Evolutionary conservation across 2,888 invertebrate genomes (phyloP), one percentile per base, ranked within the genome.

Genomic region (Cactoblastis cactorum): DNA sequence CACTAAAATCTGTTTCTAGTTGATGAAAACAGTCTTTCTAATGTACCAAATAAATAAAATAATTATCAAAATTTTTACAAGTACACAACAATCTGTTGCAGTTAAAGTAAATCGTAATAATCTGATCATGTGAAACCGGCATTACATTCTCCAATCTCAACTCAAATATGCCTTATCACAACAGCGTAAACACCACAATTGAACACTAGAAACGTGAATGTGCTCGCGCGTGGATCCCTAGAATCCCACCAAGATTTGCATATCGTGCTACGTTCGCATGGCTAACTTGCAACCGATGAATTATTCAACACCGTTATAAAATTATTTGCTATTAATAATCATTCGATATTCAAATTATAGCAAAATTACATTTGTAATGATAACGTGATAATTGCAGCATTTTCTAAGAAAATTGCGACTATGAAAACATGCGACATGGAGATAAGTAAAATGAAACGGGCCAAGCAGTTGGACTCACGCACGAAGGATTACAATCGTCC

Each of bases 101-200:
- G n/a, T n/a, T n/a, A n/a, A n/a, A n/a, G n/a, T n/a, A n/a, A n/a
- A n/a, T n/a, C n/a, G n/a, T n/a, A n/a, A n/a, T n/a, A n/a, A n/a
- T n/a, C n/a, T n/a, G n/a, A n/a, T n/a, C n/a, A n/a, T n/a, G n/a
- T n/a, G n/a, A n/a, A n/a, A n/a, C n/a, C n/a, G n/a, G n/a, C n/a
- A n/a, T 76, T 71, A 70, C 71, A 65, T 57, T 58, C 54, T 56
- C 61, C 56, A 56, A 48, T 55, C 52, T 50, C 52, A 57, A 53
- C 50, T 58, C 45, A 45, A 59, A 58, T 52, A 53, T 61, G 61
- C 49, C 37, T 47, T 49, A 11, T 18, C 14, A 52, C 18, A 18
- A 28, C 14, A 15, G 17, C 28, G 49, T 62, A 64, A 56, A 57
- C 57, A 35, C 48, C 45, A 64, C 56, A 55, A 46, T 58, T 39